Evolutionary conservation across 2,113 vertebrate species (phyloP), one percentile per base, ranked within the genome.

Genomic region (Nothocercus nigrocapillus): DNA sequence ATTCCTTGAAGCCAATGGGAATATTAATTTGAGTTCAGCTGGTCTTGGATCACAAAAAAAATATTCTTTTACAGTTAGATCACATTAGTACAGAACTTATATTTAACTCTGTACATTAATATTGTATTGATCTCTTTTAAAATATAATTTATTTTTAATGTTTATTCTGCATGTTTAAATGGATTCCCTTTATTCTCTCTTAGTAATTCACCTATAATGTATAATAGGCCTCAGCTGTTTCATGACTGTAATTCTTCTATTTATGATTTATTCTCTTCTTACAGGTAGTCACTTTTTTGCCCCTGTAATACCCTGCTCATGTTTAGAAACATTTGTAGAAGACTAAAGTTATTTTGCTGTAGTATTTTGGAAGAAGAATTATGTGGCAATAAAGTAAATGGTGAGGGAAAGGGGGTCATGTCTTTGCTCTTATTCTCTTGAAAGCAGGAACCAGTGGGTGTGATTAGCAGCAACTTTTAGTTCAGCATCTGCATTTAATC

Each of bases 401-500:
- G 22, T 69, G 62, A 94, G 36, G 62, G 68, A 70, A 90, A 20
- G 49, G 61, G 94, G 56, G 69, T 92, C 88, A 79, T 66, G 69
- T 91, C 74, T 81, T 94, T 91, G 53, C 20, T 85, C 47, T 82
- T 89, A 93, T n/a, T 28, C 73, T 96, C 95, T 94, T 75, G 83
- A 93, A 90, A 76, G 70, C 44, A 89, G 63, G 28, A 88, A 92
- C 82, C 70, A 88, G 40, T 91, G 92, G 47, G 91, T 95, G 80
- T 89, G 95, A 98, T 96, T 96, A 96, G 82, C 89, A 88, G 61
- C 67, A 88, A 88, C 67, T 96, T 97, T 96, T 96, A 94, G 88
- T 93, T 94, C 94, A 92, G 63, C 97, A 97, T 97, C 97, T 98
- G 97, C 68, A 88, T 95, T 96, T 96, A 95, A 98, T 98, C 89